Percentiles rank a stretch among this genome's conserved stretches.
Conservation (phyloP, 2,888 invertebrate genomes). For the Endotricha flammealis region DNA sequence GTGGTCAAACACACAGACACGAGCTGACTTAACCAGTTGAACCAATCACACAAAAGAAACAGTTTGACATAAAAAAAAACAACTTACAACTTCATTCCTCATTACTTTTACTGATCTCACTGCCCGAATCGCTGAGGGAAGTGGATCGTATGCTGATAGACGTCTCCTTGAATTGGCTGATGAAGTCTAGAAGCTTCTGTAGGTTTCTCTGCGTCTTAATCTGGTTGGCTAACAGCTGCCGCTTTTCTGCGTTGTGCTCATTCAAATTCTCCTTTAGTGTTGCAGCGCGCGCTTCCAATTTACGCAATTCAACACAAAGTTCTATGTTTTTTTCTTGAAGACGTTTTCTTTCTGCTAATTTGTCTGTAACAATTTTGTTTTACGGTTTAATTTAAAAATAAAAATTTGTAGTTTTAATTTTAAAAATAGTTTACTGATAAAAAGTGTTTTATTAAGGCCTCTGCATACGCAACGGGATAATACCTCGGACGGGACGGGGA, state of each 20-base stretch:
- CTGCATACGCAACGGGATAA: too few species aligned
- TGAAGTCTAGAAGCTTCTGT: conserved; percentile 70
- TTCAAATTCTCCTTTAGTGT: conserved; percentile 64
- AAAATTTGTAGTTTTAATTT: too few species aligned
- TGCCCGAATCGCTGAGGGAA: conserved; percentile 60
- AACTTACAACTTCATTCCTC: conserved; percentile 53
- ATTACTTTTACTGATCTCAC: conserved; percentile 65
- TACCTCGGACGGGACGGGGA: too few species aligned
- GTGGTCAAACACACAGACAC: too few species aligned
- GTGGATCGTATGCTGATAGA: conserved; percentile 60
- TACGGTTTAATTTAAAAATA: too few species aligned
- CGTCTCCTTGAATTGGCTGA: conserved; percentile 70
- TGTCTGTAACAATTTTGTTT: conserved; percentile 40
- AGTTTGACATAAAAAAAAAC: not conserved
- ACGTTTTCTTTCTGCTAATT: conserved; percentile 60
- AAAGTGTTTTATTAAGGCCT: too few species aligned
- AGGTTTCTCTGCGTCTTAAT: conserved; percentile 69
- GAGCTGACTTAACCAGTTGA: too few species aligned
- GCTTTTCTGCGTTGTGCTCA: conserved; percentile 67
- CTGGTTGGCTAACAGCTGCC: conserved; percentile 64
- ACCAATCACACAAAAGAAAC: too few species aligned
- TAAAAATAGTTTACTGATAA: too few species aligned
- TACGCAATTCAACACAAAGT: conserved; percentile 62
- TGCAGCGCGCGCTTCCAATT: conserved; percentile 63
- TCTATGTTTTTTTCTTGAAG: conserved; percentile 68